Evolutionary conservation across 2,113 vertebrate species (phyloP), one percentile per base, ranked within the genome.

Genomic region (Gopherus flavomarginatus): DNA sequence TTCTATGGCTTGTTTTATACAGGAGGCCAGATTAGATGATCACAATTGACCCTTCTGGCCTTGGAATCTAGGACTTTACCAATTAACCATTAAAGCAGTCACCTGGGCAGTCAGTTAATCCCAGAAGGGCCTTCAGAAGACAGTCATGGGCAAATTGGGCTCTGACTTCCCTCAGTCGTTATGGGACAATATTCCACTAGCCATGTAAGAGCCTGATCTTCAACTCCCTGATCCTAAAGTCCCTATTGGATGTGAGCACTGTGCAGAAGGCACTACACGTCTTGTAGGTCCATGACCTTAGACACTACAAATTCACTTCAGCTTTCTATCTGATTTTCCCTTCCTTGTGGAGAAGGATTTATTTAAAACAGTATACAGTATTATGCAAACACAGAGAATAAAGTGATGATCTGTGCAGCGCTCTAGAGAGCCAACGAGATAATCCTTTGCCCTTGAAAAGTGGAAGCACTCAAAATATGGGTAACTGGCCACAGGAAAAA

Each of bases 381-480:
- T 6, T 44, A 10, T 42, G 24, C 29, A 90, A 83, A 42, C 35
- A 47, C 5, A 11, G 3, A 1, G 11, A 5, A 86, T 69, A 6
- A 6, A 69, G 82, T 3, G 4, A 29, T 54, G 31, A 12, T 26
- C n/a, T 65, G 14, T 52, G 19, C 69, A 49, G 9, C 42, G 8
- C 49, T 1, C 26, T 26, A 50, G 57, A 44, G 26, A 19, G 31
- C n/a, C 69, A 42, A 6, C 5, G 2, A 27, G 29, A 65, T 57
- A 81, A 44, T 0, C 1, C 5, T 3, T 38, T 86, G n/a, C 27
- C 54, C 53, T 59, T 35, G 44, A 2, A 2, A 38, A 65, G 35
- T 27, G 69, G 38, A 54, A 72, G 16, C 87, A 90, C 11, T 86
- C 69, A 88, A 57, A 87, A 77, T 65, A 77, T 83, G 59, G 50